Base-by-base conservation (phyloP, 2,113 vertebrate species). In the Axis porcinus region DNA sequence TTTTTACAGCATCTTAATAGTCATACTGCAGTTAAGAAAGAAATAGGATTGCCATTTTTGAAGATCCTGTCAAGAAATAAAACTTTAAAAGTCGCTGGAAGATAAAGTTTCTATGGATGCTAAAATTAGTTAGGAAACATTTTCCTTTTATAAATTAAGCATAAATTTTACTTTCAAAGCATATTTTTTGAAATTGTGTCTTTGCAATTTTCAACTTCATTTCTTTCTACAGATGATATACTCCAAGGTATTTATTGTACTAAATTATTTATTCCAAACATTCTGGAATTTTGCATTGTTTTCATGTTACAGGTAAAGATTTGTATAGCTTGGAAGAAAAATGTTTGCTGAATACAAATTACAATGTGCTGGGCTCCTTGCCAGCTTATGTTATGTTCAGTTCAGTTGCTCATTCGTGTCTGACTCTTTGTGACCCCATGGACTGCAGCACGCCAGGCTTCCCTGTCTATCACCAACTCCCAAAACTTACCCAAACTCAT, bases 1-100 rank as follows among this genome's bases (percentile, higher is more conserved):
- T 88, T 81, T 89, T 91, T 92, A 62, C 2, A 93, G 94, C 50
- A 40, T 97, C 94, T 97, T 86, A 95, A 96, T 94, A 96, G 95
- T 67, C 85, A 84, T 64, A 36, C 10, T 97, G 76, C 76, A 94
- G 74, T 74, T 78, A 96, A 95, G 85, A 57, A 96, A 58, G 96
- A 62, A 86, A 64, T 36, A 81, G 36, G 40, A 25, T 1, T 84
- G 84, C 28, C 70, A 28, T 91, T 96, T 55, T 84, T 95, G 30
- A 91, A 55, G 40, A 93, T 94, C 47, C 6, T 36, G 84, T 91
- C 87, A 96, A 94, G 86, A 82, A 95, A 74, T 64, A 89, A 91
- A 93, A 96, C 54, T 81, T 94, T 81, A 36, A 91, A 86, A 91
- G 62, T 40, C 16, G 4, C 57, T 82, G 52, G 57, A 52, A 86